These are phyloP conservation scores for Pelodiscus sinensis DNA, from an alignment of 2,113 vertebrate genomes.

Conservation along the genomic window DNA sequence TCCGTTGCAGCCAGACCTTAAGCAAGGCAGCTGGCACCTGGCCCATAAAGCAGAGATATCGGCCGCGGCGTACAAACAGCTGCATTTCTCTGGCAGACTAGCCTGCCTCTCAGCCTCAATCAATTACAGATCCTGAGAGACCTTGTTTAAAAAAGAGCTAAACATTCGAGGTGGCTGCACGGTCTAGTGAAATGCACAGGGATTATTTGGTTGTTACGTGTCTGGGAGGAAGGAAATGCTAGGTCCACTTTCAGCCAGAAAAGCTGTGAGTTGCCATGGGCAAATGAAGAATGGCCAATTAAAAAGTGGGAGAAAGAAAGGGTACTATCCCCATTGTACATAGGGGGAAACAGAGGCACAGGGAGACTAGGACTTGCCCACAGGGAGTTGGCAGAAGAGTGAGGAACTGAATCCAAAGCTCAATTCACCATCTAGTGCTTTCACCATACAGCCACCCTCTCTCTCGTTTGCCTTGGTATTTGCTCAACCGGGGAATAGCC, in stretches of 20 bases:
- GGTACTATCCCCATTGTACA: neutral
- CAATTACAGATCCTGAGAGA: neutral
- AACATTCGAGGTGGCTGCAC: neutral
- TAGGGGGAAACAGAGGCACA: neutral
- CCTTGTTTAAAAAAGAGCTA: neutral
- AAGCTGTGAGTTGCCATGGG: neutral
- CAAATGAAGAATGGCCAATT: no score
- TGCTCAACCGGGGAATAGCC: neutral
- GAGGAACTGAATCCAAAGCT: neutral
- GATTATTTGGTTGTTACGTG: neutral
- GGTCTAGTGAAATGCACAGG: neutral
- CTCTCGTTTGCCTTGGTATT: neutral
- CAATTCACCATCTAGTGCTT: neutral
- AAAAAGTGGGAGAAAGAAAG: neutral
- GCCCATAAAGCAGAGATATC: neutral
- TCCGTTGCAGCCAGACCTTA: neutral
- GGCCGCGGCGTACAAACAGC: neutral
- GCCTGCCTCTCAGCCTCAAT: neutral
- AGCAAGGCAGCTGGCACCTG: neutral
- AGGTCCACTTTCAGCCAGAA: neutral
- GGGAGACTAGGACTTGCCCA: neutral
- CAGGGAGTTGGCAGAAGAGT: neutral
- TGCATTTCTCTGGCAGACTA: neutral
- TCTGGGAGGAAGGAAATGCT: neutral
- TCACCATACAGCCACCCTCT: neutral